phyloP scores from a whole-genome alignment of 1,140 invertebrate genomes.

The Chlorops oryzae region DNA sequence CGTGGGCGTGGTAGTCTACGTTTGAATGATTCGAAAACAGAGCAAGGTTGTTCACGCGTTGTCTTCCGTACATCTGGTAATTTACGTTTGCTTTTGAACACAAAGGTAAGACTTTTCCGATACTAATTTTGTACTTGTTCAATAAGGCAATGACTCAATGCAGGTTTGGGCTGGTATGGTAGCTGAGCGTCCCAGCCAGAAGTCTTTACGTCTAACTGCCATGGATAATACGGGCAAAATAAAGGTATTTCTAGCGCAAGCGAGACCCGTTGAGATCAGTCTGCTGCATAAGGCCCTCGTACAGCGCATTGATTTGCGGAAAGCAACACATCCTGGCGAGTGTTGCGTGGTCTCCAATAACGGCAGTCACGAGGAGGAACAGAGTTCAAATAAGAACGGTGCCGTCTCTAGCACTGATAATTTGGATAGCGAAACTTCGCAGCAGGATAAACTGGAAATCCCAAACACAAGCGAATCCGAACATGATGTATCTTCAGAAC shows the following conservation, averaged over 20 bases:
- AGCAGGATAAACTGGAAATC: no score
- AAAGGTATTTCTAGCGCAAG: constrained; percentile 81
- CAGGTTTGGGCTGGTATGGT: constrained; percentile 87
- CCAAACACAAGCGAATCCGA: constrained; percentile 13
- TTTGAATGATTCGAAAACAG: constrained; percentile 70
- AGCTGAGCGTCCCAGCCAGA: constrained; percentile 75
- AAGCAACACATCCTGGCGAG: constrained; percentile 37
- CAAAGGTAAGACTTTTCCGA: constrained; percentile 61
- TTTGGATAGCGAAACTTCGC: constrained; percentile 24
- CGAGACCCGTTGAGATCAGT: constrained; percentile 70
- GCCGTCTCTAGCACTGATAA: constrained; percentile 32
- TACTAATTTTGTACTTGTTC: constrained; percentile 14
- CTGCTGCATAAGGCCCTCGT: constrained; percentile 66
- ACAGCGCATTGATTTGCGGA: constrained; percentile 55
- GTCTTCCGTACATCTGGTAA: constrained; percentile 84
- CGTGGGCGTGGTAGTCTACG: constrained; percentile 80
- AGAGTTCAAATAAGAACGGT: constrained; percentile 2
- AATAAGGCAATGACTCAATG: no score
- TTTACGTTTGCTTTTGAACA: constrained; percentile 84
- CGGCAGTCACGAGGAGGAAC: neutral
- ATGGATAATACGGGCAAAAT: constrained; percentile 76
- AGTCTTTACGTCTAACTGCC: constrained; percentile 83
- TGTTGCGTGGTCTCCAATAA: constrained; percentile 15
- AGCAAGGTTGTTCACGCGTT: constrained; percentile 57
- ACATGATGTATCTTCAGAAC: constrained; percentile 31